Evolutionary conservation across 2,797 vertebrate species (phyloP).

Genomic region (Myotis planiceps): DNA sequence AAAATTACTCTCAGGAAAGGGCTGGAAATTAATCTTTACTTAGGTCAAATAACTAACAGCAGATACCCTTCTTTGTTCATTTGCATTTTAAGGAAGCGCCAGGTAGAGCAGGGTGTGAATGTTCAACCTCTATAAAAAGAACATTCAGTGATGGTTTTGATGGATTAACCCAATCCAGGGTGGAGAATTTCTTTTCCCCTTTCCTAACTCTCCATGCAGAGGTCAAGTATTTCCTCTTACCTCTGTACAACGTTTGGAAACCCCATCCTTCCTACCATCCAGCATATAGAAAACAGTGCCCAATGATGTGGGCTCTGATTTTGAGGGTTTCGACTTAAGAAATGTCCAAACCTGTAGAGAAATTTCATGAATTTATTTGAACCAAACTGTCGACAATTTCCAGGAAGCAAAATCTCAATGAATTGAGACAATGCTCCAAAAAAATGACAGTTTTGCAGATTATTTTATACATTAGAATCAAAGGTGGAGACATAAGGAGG

Average conservation of each 20-base stretch:
- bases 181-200: neutral
- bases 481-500: neutral
- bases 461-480: neutral
- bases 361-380: neutral
- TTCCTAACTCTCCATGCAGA: neutral
- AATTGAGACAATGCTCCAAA: neutral
- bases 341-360: neutral
- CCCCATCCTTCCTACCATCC: neutral
- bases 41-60: neutral
- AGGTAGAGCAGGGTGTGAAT: neutral
- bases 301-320: neutral
- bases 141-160: neutral
- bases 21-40: constrained; percentile 43
- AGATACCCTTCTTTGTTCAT: neutral
- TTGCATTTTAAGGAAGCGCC: constrained; percentile 46
- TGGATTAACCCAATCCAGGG: neutral
- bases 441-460: neutral
- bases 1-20: constrained; percentile 10
- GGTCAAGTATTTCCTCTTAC: neutral
- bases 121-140: constrained; percentile 19
- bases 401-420: neutral
- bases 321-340: neutral
- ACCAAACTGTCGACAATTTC: neutral
- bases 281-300: neutral
- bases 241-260: neutral